Conservation (phyloP, 2,888 invertebrate genomes). For the Palloptera scutellata region DNA sequence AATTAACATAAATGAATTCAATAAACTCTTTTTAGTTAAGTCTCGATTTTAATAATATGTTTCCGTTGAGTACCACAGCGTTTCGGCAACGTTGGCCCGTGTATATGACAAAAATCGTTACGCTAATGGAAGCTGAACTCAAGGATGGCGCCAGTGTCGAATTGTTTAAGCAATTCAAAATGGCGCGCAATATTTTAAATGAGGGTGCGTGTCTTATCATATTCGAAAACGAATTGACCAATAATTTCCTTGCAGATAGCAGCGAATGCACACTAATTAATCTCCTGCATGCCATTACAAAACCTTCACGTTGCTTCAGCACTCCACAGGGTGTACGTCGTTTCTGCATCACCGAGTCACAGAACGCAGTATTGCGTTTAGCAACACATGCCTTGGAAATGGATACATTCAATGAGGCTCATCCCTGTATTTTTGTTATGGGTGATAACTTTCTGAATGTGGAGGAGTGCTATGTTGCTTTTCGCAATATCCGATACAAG, state of each 20-base stretch:
- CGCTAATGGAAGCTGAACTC: conserved; percentile 25
- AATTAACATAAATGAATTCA: background rate
- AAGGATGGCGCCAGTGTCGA: conserved; percentile 26
- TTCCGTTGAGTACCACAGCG: conserved; percentile 15
- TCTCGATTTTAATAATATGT: conserved; percentile 24
- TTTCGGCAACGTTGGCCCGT: conserved; percentile 29
- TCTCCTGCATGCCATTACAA: conserved; percentile 30
- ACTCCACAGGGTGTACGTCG: conserved; percentile 21
- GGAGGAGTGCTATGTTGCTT: conserved; percentile 23
- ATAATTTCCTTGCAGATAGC: conserved; percentile 18
- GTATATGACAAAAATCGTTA: conserved; percentile 25
- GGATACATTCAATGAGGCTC: conserved; percentile 8
- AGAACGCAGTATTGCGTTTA: conserved; percentile 21
- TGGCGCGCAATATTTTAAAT: background rate
- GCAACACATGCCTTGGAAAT: conserved; percentile 16
- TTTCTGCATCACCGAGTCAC: conserved; percentile 29
- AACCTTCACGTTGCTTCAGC: conserved; percentile 23
- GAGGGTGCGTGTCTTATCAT: conserved; percentile 16
- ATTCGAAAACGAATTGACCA: background rate
- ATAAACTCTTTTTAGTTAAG: conserved; percentile 18
- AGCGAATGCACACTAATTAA: conserved; percentile 23
- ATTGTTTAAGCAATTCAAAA: conserved; percentile 21
- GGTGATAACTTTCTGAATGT: conserved; percentile 22
- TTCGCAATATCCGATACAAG: conserved; percentile 26
- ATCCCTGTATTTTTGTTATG: conserved; percentile 32